Base-by-base conservation (phyloP, 2,113 vertebrate species). In the Arvicanthis niloticus region DNA sequence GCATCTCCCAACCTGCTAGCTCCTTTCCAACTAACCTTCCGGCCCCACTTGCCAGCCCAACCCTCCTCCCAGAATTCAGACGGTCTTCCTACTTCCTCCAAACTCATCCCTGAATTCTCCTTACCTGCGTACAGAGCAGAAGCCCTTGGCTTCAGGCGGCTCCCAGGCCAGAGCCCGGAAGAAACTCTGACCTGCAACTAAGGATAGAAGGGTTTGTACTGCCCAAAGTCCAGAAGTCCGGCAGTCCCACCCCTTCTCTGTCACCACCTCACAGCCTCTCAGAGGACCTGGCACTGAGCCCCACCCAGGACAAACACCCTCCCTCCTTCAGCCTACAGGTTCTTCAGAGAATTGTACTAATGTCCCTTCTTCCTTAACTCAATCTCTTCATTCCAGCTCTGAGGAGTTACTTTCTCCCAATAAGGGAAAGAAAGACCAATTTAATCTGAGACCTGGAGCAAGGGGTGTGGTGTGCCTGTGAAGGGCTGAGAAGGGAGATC, bases 151-250 rank as follows among this genome's bases (percentile, higher is more conserved):
- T 75, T 72, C 37, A 24, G 45, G 42, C 19, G 21, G 85, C 34
- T n/a, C 73, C 91, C 82, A 96, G 94, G 91, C 85, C 81, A 4
- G 56, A 93, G 96, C 48, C 86, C 10, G 84, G 93, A 98, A 97
- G 95, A 95, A 96, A 96, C 75, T 93, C 91, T 88, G 65, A 58
- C 72, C 80, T 68, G 95, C 56, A 92, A 78, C 65, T n/a, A 93
- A 88, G 77, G 80, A 80, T 60, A 62, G 87, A 82, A 92, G 80
- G 88, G 84, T 73, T 67, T 86, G 96, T 92, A 89, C 95, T 90
- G 91, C 96, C 82, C 98, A 97, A 97, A 97, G 98, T 98, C 97
- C 98, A 98, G 91, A 90, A 96, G 96, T 97, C 96, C 96, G 70
- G 94, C 37, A 26, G 96, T 94, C 67, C 89, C 90, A 75, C 93